Evolutionary conservation across 2,797 vertebrate species (phyloP).

Genomic region (Falco rusticolus): DNA sequence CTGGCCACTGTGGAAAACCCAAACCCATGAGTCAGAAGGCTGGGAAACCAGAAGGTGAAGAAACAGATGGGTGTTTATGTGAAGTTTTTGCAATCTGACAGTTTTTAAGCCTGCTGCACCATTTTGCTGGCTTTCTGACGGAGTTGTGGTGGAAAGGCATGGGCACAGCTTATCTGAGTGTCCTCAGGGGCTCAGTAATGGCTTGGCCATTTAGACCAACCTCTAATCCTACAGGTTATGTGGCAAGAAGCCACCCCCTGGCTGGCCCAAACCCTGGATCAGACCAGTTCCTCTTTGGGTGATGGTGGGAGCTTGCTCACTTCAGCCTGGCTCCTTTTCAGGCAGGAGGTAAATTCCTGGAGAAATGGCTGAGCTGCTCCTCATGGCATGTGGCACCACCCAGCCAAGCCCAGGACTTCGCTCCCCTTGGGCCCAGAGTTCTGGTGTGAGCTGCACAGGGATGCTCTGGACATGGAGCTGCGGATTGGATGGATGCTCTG

Average conservation of each 20-base stretch:
- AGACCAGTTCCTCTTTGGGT: not conserved
- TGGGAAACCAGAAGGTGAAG: constrained; percentile 19
- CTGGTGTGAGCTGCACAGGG: not conserved
- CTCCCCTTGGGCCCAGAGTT: not conserved
- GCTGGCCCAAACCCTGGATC: not conserved
- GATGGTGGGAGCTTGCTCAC: not conserved
- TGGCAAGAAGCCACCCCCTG: not conserved
- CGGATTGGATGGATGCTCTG: not conserved
- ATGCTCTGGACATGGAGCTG: not conserved
- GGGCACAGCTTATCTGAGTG: not conserved
- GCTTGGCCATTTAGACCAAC: not conserved
- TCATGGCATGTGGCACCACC: not conserved
- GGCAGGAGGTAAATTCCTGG: not conserved
- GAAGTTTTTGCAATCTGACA: not conserved
- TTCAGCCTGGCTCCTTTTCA: not conserved
- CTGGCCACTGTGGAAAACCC: not conserved
- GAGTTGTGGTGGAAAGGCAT: not conserved
- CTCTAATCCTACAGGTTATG: not conserved
- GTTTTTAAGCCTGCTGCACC: not conserved
- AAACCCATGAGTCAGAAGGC: not conserved
- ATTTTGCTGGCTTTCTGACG: not conserved
- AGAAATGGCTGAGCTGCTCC: not conserved
- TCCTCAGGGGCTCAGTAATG: not conserved
- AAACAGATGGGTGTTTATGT: not conserved
- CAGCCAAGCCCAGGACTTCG: not conserved